Percentiles rank a stretch among this genome's conserved stretches.
Evolutionary conservation across 2,888 invertebrate genomes (phyloP).

Genomic region (Exocentrus adspersus): DNA sequence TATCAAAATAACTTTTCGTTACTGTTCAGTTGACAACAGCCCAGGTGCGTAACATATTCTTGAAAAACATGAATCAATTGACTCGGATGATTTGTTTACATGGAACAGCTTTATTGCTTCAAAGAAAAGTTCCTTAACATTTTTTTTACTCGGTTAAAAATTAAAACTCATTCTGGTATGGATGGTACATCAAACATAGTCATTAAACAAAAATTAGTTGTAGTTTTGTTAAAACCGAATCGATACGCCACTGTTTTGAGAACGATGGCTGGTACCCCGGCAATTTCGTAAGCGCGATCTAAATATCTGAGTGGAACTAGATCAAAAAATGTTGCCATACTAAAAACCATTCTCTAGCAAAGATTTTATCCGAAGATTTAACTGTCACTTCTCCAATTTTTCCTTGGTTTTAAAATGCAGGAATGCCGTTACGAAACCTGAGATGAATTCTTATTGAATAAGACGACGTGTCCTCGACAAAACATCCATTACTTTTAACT

Average conservation of each 20-base stretch:
- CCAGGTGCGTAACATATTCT: neutral
- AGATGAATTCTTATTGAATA: conserved; percentile 48
- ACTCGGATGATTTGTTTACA: neutral
- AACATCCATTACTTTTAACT: conserved; percentile 42
- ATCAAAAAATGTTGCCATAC: conserved; percentile 44
- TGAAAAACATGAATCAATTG: neutral
- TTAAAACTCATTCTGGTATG: too few relatives aligned
- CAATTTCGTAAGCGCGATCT: conserved; percentile 25
- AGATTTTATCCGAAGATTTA: conserved; percentile 49
- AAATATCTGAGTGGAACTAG: conserved; percentile 35
- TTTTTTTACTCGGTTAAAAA: too few relatives aligned
- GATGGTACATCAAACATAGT: too few relatives aligned
- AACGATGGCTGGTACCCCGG: conserved; percentile 2
- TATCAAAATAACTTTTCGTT: conserved; percentile 19
- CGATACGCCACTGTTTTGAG: neutral
- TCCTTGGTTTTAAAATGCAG: conserved; percentile 50
- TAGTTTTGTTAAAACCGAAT: neutral
- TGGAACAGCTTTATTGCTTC: neutral
- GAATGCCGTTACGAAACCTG: conserved; percentile 52
- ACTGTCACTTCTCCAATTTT: conserved; percentile 53
- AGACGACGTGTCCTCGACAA: conserved; percentile 37
- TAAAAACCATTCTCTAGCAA: conserved; percentile 47
- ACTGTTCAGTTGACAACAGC: neutral
- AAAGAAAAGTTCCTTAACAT: neutral
- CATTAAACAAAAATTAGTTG: too few relatives aligned